Percentiles rank a stretch among this genome's conserved stretches.
Evolutionary conservation across 1,140 invertebrate genomes (phyloP).

Genomic region (Triops longicaudatus): DNA sequence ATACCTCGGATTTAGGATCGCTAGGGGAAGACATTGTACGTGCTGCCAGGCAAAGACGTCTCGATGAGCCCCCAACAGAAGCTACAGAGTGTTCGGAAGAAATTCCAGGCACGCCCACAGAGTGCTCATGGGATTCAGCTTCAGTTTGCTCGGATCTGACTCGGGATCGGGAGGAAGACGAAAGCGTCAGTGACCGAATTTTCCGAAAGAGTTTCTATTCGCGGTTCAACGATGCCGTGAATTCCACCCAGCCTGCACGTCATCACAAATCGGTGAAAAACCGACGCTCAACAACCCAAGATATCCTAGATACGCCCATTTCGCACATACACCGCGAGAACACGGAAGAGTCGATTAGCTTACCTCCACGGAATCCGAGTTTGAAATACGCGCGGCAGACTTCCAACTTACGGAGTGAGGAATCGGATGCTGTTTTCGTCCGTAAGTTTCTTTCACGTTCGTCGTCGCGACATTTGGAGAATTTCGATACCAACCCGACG

Average conservation of each 20-base stretch:
- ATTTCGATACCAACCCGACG: neutral
- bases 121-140: conserved; percentile 54
- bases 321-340: neutral
- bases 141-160: conserved; percentile 54
- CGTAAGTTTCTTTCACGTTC: conserved; percentile 24
- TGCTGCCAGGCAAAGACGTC: conserved; percentile 17
- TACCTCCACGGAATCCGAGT: conserved; percentile 7
- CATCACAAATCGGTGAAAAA: conserved; percentile 9
- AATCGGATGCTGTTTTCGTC: conserved; percentile 21
- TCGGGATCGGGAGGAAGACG: conserved; percentile 44
- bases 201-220: conserved; percentile 78
- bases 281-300: conserved; percentile 21
- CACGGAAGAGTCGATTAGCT: neutral
- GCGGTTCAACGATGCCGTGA: conserved; percentile 55
- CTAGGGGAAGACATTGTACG: neutral
- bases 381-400: conserved; percentile 10
- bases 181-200: conserved; percentile 74
- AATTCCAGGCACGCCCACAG: conserved; percentile 28
- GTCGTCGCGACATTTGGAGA: neutral
- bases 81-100: neutral
- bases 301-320: neutral
- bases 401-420: conserved; percentile 16
- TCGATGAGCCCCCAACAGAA: neutral
- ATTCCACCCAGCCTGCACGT: conserved; percentile 9
- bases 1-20: neutral